Evolutionary conservation across 2,113 vertebrate species (phyloP), one percentile per base, ranked within the genome.

Genomic region (Myrmecobius fasciatus): DNA sequence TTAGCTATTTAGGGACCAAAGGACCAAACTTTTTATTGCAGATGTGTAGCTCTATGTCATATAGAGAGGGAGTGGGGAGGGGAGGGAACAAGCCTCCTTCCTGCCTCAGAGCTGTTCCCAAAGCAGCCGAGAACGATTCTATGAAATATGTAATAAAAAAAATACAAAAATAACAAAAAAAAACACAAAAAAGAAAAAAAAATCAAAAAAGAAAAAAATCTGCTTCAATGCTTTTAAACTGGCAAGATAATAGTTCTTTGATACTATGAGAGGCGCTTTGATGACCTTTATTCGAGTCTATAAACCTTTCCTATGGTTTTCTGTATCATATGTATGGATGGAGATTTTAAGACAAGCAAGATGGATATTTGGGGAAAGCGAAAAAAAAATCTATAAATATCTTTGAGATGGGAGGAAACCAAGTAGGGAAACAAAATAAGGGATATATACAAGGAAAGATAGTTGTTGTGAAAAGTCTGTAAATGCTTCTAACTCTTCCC

Each of bases 1-100:
- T 98, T 99, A 99, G 99, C 99, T 99, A 99, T 99, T 99, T 99
- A 99, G 99, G 99, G 99, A 99, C 99, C 99, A 99, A 99, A 99
- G 99, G 99, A 99, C 99, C 99, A 99, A 99, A 99, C 99, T 98
- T 99, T 99, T 99, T 99, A 99, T 99, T 98, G 99, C 99, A 99
- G 99, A 99, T 99, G 99, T 99, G 99, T 99, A 99, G 99, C 99
- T 99, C 99, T 99, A 99, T 98, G 98, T 99, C 99, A 99, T 99
- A 99, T 99, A 99, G 96, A 95, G 97, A 96, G 24, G 95, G 96
- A 90, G 94, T 1, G 97, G 96, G 96, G 97, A 53, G 46, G 46
- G 60, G 49, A 51, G 67, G 36, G 8, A 83, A 31, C 98, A 99
- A 99, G 98, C 98, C 99, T 98, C 98, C 98, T 98, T 99, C 99